Evolutionary conservation across 2,113 vertebrate genomes (phyloP).

Genomic region (Burhinus oedicnemus): DNA sequence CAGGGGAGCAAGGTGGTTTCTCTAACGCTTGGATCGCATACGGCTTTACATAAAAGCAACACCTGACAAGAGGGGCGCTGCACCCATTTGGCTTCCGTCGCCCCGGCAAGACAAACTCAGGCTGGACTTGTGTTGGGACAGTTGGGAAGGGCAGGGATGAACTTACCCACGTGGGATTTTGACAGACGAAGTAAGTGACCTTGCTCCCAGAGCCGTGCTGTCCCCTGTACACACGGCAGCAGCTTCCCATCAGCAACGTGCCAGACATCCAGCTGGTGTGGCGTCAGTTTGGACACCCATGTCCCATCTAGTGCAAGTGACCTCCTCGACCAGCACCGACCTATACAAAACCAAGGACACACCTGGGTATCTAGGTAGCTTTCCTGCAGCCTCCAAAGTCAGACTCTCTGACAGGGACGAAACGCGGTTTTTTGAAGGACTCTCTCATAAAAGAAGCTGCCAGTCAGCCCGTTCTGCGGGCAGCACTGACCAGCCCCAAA

Average conservation of each 20-base stretch:
- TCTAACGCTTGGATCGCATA: fast-evolving
- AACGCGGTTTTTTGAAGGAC: fast-evolving
- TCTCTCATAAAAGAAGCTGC: neutral
- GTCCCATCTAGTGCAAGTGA: fast-evolving
- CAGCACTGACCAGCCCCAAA: neutral
- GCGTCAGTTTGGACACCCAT: neutral
- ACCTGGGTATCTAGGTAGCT: neutral
- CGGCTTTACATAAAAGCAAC: fast-evolving
- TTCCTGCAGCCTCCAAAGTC: neutral
- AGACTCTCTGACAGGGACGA: neutral
- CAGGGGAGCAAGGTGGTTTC: neutral
- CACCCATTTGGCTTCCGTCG: neutral
- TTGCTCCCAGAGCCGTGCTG: neutral
- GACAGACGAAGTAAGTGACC: too few relatives aligned
- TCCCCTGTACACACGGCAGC: fast-evolving
- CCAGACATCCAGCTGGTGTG: too few relatives aligned
- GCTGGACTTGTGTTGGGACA: neutral
- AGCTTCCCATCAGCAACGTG: neutral
- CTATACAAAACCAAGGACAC: fast-evolving
- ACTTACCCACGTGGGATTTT: too few relatives aligned
- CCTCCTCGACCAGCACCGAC: neutral
- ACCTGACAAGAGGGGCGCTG: neutral
- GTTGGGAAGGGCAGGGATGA: neutral
- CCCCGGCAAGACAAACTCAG: neutral
- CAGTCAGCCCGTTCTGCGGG: fast-evolving